Evolutionary conservation across 1,140 invertebrate species (phyloP), one percentile per base, ranked within the genome.

Genomic region (Drosophila obscura): DNA sequence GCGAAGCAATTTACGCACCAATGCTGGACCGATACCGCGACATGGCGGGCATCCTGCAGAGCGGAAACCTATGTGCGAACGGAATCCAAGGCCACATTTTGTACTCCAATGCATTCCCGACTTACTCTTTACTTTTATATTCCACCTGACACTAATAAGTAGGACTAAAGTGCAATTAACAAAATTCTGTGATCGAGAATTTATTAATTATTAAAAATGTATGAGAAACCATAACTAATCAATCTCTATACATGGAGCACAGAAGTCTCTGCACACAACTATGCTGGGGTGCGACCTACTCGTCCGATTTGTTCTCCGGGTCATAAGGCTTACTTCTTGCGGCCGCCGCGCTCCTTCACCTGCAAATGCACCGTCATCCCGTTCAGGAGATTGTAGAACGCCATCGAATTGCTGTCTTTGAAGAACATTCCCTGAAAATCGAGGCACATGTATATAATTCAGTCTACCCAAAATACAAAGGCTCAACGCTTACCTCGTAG

Each of bases 281-380:
- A 39, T 39, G 35, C 35, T 39, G 4, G 11, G 11, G 11, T 39
- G 11, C 4, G 35, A 39, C 11, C 11, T 13, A 5, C 4, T 39
- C 35, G 35, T 5, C 35, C 11, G 11, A 39, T 28, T 51, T 41
- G 39, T n/a, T 49, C 19, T 56, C 43, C 22, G 24, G n/a, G 24
- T 22, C 15, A 11, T 7, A 2, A 16, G 15, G 45, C 15, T 94
- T 97, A 99, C 90, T 99, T 99, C 93, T 99, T 99, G 43, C 98
- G 94, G 35, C 99, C 99, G 92, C 99, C 99, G 93, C 99, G 94
- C 93, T 99, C 99, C 92, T 99, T 99, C 5, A 99, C 93, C 92
- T 98, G 95, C 41, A 99, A 93, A 80, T 97, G 95, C 44, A 99
- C 94, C n/a, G 95, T 93, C 11, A 95, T 95, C 46, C 96, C 96